These are phyloP conservation scores for Stegastes partitus DNA, from an alignment of 2,113 vertebrate genomes.

Conservation along the genomic window DNA sequence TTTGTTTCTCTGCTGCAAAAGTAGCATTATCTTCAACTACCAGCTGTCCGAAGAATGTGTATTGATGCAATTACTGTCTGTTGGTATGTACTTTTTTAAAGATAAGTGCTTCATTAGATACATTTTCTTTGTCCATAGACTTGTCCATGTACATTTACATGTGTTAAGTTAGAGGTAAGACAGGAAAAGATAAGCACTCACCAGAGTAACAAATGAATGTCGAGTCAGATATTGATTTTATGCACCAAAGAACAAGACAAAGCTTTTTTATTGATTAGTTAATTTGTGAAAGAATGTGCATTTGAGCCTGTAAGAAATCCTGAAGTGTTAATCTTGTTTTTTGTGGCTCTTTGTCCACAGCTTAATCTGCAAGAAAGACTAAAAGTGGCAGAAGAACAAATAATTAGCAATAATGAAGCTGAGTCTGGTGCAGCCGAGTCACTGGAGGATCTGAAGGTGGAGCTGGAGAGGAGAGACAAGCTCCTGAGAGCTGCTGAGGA, in stretches of 20 bases:
- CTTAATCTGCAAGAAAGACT: conserved; percentile 71
- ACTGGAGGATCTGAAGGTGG: conserved; percentile 83
- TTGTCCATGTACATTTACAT: not conserved
- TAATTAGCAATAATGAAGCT: not conserved
- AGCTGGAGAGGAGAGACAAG: conserved; percentile 86
- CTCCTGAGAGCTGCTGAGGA: conserved; percentile 84
- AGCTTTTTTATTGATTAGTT: no score
- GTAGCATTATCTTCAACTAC: not conserved
- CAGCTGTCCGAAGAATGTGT: not conserved
- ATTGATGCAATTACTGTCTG: not conserved
- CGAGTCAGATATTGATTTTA: no score
- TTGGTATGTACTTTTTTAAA: not conserved
- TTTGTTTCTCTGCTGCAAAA: conserved; percentile 46
- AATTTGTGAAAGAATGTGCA: no score
- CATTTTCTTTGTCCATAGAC: not conserved
- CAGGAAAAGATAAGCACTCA: no score
- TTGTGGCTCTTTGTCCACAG: conserved; percentile 34
- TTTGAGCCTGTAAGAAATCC: no score
- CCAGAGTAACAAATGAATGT: no score
- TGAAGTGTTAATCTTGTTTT: no score
- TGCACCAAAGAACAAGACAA: no score
- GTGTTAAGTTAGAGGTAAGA: not conserved
- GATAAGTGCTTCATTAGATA: not conserved
- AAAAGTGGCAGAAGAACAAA: conserved; percentile 47
- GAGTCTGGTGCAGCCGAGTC: conserved; percentile 54